phyloP scores from a whole-genome alignment of 2,113 vertebrate species.

The Hydrolagus affinis region DNA sequence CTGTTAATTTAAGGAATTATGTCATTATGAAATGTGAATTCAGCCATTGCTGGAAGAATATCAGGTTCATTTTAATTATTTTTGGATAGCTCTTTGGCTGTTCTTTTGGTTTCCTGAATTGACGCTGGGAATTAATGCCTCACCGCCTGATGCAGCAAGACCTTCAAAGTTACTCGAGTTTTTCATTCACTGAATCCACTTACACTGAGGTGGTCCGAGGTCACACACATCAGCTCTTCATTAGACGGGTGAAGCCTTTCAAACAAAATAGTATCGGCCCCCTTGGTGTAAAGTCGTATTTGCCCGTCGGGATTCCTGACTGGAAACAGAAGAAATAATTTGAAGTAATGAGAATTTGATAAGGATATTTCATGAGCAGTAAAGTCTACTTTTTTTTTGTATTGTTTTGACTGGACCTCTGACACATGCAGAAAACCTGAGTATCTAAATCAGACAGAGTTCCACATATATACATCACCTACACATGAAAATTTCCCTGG shows the following conservation, averaged over 20 bases:
- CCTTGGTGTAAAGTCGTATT: constrained; percentile 56
- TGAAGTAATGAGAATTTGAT: constrained; percentile 2
- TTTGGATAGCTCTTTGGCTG: not conserved
- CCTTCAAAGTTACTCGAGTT: not conserved
- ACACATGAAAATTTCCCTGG: too few species aligned
- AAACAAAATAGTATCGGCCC: constrained; percentile 51
- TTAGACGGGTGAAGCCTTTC: constrained; percentile 52
- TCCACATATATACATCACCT: too few species aligned
- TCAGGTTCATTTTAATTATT: not conserved
- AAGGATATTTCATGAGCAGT: too few species aligned
- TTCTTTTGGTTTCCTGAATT: not conserved
- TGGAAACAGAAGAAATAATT: constrained; percentile 36
- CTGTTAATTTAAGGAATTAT: not conserved
- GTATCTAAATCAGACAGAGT: not conserved
- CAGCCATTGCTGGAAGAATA: not conserved
- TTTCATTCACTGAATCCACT: constrained; percentile 34
- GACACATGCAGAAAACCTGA: not conserved
- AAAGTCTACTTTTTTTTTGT: too few species aligned
- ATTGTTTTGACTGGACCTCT: too few species aligned
- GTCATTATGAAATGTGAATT: not conserved
- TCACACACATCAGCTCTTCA: constrained; percentile 45
- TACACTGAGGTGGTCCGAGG: constrained; percentile 50
- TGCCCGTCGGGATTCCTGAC: constrained; percentile 53
- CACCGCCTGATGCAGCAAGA: not conserved
- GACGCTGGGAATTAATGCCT: not conserved